Base-by-base conservation (phyloP, 2,888 invertebrate species). In the Chrysomela aeneicollis region DNA sequence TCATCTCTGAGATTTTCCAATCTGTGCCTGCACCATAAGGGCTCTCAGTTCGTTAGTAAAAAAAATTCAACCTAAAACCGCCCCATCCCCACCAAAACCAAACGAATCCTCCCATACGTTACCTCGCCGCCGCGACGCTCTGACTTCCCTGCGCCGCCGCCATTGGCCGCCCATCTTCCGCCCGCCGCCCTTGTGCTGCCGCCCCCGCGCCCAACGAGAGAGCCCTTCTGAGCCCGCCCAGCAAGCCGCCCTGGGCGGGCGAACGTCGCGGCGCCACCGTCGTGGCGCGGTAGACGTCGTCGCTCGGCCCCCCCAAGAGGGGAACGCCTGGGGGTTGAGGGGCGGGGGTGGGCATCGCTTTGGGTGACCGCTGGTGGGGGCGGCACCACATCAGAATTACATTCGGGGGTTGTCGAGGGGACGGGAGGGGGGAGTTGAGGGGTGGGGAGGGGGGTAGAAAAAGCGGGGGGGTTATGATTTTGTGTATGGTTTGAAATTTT, bases 251-350 rank as follows among this genome's bases (percentile, higher is more conserved):
- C 26, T 26, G 26, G 8, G 26, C 26, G 4, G n/a, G n/a, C n/a
- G n/a, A n/a, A n/a, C 26, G 26, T 26, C 42, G 4, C 2, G 77
- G 77, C 54, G 77, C 85, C 72, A 86, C 81, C 59, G 88, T 88
- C 53, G 89, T 89, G 77, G 86, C 85, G 77, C 86, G 86, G 85
- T 89, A 90, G 80, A 87, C 85, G 78, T 87, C 87, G 67, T 87
- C 87, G 67, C 71, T 72, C 69, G 75, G 59, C 60, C 73, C 73
- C 64, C 70, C 73, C 79, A 89, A 83, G 76, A 86, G 87, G 76
- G 88, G 87, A 82, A 87, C 87, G 82, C 87, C 32, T 6, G 4
- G 4, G 26, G 26, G 6, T 6, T 5, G 26, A 9, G 8, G 12
- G 12, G 10, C 35, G 35, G 35, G 5, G 12, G 10, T 2, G 35